These are phyloP conservation scores for Oryctolagus cuniculus DNA, from an alignment of 2,113 vertebrate genomes.

Conservation along the genomic window mOryCun1.1 NC_091442.1:17035001-17035500, in stretches of 20 bases:
- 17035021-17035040: conserved; percentile 87
- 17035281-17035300: background rate
- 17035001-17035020: conserved; percentile 87
- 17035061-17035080: conserved; percentile 86
- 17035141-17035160: conserved; percentile 74
- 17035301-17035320: conserved; percentile 33
- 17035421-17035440: conserved; percentile 77
- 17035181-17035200: background rate
- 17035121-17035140: conserved; percentile 75
- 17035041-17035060: conserved; percentile 86
- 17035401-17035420: background rate
- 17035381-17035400: conserved; percentile 22
- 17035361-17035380: conserved; percentile 27
- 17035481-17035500: conserved; percentile 57
- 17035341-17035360: conserved; percentile 59
- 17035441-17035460: conserved; percentile 74
- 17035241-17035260: background rate
- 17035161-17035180: conserved; percentile 48
- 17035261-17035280: background rate
- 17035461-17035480: conserved; percentile 56
- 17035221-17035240: background rate
- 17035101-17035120: conserved; percentile 71
- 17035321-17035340: background rate
- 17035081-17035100: conserved; percentile 84
- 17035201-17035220: background rate